A percentile compares a stretch with the other conserved stretches of the same genome.
These are phyloP conservation scores for Panurus biarmicus DNA, from an alignment of 2,113 vertebrate species.

Conservation along the genomic window DNA sequence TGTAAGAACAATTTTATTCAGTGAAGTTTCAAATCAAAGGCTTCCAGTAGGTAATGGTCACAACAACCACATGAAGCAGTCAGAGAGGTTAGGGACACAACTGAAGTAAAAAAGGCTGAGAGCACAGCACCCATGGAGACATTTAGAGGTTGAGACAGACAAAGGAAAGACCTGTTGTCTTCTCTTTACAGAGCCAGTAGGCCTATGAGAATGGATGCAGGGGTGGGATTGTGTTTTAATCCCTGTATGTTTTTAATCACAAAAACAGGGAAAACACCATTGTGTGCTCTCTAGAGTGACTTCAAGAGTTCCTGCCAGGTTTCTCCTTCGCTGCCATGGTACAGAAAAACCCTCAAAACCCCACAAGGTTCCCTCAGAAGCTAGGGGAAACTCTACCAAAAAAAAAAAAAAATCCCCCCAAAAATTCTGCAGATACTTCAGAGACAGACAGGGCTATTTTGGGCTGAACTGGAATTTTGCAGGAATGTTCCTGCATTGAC, in stretches of 20 bases:
- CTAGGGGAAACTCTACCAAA: background rate
- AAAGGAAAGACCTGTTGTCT: background rate
- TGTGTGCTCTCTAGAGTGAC: background rate
- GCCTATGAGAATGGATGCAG: background rate
- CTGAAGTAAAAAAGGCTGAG: background rate
- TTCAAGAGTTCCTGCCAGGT: background rate
- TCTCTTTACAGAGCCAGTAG: background rate
- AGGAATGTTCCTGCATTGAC: background rate
- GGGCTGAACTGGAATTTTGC: background rate
- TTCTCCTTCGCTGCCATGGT: background rate
- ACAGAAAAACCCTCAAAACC: background rate
- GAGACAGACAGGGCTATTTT: background rate
- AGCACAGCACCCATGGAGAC: background rate
- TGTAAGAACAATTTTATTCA: background rate
- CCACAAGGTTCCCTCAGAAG: background rate
- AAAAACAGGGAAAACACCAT: background rate
- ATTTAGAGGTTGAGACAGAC: background rate
- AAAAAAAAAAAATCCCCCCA: background rate
- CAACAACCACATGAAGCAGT: background rate
- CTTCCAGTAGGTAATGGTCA: background rate
- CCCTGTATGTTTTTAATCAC: background rate
- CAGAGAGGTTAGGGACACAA: background rate
- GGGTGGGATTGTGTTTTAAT: background rate
- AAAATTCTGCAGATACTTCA: background rate
- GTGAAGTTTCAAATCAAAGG: background rate